Evolutionary conservation across 35 echinoderm and acorn worm genomes (phyloP).

Genomic region (Ophioderma brevispina): DNA sequence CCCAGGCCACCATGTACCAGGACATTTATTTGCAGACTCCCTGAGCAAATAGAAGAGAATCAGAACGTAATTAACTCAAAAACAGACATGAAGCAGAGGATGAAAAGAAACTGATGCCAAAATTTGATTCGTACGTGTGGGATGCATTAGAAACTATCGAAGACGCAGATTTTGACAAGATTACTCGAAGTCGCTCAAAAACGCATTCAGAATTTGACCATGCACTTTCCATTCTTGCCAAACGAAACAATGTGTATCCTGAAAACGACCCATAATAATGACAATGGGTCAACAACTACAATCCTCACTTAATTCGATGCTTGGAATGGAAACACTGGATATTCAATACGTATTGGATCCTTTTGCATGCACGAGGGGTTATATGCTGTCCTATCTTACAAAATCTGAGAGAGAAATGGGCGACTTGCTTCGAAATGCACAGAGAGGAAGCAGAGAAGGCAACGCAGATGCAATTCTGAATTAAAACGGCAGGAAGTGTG

Average conservation of each 20-base stretch:
- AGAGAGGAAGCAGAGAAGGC: conserved; percentile 52
- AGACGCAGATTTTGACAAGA: conserved; percentile 23
- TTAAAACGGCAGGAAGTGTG: conserved; percentile 28
- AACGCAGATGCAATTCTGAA: conserved; percentile 32
- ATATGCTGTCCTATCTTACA: conserved; percentile 71
- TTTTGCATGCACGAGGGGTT: conserved; percentile 56
- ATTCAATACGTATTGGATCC: conserved; percentile 58
- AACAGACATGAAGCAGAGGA: neutral
- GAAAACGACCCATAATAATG: conserved; percentile 30
- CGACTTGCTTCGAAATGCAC: conserved; percentile 42
- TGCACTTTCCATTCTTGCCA: neutral
- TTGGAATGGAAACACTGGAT: conserved; percentile 87
- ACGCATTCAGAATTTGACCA: conserved; percentile 59
- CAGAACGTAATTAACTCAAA: neutral
- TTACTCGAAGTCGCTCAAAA: conserved; percentile 18
- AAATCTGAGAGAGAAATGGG: conserved; percentile 86
- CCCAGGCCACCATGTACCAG: conserved; percentile 48
- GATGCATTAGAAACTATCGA: neutral
- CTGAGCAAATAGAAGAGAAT: neutral
- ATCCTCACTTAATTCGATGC: conserved; percentile 34
- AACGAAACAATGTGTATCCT: conserved; percentile 24
- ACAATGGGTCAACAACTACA: conserved; percentile 79
- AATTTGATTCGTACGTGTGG: neutral
- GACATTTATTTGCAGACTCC: conserved; percentile 52
- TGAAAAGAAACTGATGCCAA: neutral